phyloP scores from a whole-genome alignment of 2,113 vertebrate genomes.

The Cairina moschata region DNA sequence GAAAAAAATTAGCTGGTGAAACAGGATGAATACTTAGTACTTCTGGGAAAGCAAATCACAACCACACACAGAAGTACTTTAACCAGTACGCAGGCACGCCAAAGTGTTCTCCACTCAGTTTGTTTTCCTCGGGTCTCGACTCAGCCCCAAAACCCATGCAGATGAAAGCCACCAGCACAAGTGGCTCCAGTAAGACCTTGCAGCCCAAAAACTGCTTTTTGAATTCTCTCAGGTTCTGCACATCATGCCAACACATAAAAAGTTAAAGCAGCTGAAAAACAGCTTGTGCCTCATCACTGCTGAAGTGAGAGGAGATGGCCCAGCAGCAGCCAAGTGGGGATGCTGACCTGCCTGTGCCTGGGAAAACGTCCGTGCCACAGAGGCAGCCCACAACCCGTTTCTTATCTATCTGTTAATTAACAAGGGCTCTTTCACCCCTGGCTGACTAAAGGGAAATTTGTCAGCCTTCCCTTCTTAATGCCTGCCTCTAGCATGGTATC shows the following conservation, averaged over 20 bases:
- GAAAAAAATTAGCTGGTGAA: not conserved
- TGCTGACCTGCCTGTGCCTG: not conserved
- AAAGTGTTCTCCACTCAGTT: not conserved
- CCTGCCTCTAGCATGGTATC: not conserved
- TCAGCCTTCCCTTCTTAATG: not conserved
- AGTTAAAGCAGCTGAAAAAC: not conserved
- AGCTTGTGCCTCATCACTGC: fast-evolving
- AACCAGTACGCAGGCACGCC: not conserved
- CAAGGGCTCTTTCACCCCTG: fast-evolving
- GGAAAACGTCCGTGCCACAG: not conserved
- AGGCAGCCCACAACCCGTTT: not conserved
- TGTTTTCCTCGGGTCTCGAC: fast-evolving
- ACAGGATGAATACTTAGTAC: not conserved
- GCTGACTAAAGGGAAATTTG: not conserved
- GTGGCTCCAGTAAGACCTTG: not conserved
- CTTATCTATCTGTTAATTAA: not conserved
- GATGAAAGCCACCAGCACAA: not conserved
- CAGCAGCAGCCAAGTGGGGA: not conserved
- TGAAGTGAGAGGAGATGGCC: not conserved
- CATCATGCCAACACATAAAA: not conserved
- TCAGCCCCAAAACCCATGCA: not conserved
- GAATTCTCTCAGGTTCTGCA: not conserved
- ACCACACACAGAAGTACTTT: not conserved
- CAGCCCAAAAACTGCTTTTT: not conserved
- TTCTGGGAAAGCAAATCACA: not conserved